phyloP scores from a whole-genome alignment of 1,140 invertebrate species.

The Camponotus pennsylvanicus region DNA sequence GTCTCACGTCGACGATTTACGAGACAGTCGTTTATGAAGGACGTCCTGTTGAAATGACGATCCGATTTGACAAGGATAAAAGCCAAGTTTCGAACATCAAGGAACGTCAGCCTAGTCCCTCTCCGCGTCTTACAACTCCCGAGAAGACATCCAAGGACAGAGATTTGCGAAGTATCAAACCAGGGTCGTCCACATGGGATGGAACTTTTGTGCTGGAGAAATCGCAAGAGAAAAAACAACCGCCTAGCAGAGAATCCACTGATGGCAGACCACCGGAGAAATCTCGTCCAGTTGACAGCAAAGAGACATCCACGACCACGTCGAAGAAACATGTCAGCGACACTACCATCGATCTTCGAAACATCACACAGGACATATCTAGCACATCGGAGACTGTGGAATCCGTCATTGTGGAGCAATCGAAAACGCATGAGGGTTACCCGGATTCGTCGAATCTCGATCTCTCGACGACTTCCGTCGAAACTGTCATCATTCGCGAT shows the following conservation, averaged over 20 bases:
- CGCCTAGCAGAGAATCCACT: conserved; percentile 68
- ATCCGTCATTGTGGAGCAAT: conserved; percentile 72
- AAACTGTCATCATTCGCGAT: conserved; percentile 78
- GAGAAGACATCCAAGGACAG: conserved; percentile 45
- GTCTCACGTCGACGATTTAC: conserved; percentile 46
- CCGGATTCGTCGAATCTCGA: conserved; percentile 73
- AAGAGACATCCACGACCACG: background rate
- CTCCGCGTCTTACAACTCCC: conserved; percentile 61
- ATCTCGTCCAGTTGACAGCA: background rate
- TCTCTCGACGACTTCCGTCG: conserved; percentile 75
- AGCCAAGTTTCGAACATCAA: conserved; percentile 3
- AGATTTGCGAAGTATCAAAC: conserved; percentile 66
- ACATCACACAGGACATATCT: conserved; percentile 53
- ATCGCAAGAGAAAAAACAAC: conserved; percentile 64
- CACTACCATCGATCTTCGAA: conserved; percentile 63
- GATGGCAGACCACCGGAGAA: conserved; percentile 17
- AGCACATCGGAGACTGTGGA: conserved; percentile 71
- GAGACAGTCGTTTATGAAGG: conserved; percentile 64
- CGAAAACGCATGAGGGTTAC: conserved; percentile 72
- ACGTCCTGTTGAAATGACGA: conserved; percentile 30
- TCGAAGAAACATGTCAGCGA: conserved; percentile 68
- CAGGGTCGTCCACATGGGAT: conserved; percentile 86
- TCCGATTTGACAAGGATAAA: conserved; percentile 26
- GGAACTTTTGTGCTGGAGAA: conserved; percentile 85
- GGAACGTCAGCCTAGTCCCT: conserved; percentile 16